phyloP scores from a whole-genome alignment of 2,797 vertebrate genomes.

The Sebastes wilsoni region DNA sequence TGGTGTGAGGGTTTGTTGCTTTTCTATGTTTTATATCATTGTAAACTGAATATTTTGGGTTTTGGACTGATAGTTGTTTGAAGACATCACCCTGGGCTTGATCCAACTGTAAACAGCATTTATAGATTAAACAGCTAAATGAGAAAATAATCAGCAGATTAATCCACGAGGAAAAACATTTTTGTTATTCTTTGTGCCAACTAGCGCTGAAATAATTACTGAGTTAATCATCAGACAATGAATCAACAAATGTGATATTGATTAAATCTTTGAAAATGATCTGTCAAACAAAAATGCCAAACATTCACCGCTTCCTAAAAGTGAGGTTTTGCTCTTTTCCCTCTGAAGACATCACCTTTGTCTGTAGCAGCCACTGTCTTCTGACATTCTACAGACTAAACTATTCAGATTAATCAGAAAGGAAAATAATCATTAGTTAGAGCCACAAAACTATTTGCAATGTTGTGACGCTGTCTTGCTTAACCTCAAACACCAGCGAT shows the following conservation, averaged over 20 bases:
- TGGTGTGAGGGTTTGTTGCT: background rate
- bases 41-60: background rate
- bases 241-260: background rate
- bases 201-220: background rate
- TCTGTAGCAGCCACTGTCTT: rapidly evolving
- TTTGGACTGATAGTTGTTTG: background rate
- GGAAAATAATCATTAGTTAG: background rate
- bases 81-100: background rate
- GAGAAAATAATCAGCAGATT: no score
- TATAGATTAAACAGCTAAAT: no score
- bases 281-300: background rate
- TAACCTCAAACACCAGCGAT: background rate
- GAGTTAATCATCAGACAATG: background rate
- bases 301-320: no score
- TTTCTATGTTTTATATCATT: background rate
- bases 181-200: background rate
- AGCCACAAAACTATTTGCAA: background rate
- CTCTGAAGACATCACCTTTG: no score
- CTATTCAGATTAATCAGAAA: background rate
- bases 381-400: background rate
- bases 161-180: no score
- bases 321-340: no score
- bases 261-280: background rate
- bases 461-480: background rate
- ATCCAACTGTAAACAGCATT: background rate